Evolutionary conservation across 37 sponge, comb jelly and placozoan species (phyloP), one percentile per base, ranked within the genome.

Genomic region (Aplysina aerophoba): DNA sequence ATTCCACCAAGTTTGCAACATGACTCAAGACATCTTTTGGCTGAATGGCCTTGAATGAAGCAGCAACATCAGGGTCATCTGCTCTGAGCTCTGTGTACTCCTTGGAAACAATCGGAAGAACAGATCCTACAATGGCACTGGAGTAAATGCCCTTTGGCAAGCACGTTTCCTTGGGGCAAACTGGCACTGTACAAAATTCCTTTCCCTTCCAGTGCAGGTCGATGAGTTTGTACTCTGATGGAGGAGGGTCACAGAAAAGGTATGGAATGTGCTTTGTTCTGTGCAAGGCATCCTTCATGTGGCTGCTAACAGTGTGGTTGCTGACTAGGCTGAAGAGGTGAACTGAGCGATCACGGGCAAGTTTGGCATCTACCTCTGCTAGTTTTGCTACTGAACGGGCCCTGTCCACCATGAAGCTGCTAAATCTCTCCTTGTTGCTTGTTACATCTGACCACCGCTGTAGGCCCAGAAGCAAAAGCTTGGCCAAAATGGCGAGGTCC

Each of bases 371-470:
- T 54, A 25, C 24, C 15, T 44, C 37, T 24, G 22, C 22, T 27
- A 88, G 14, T 64, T 34, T 30, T 11, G 54, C 54, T 16, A 88
- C 80, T 17, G 80, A 36, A 0, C 15, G 4, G 0, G 84, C 84
- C 77, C 89, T 74, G 15, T 36, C 65, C 3, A 39, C 37, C 30
- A 88, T 13, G 5, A 83, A 83, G 0, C 24, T 8, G 27, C 0
- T 30, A 5, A 88, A 64, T 50, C 62, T 27, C 0, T 75, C 64
- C 20, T 17, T 15, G 35, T 78, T 27, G 39, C 22, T 11, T 17
- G 33, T 20, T 15, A 89, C 17, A 15, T 40, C 30, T 37, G 69
- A n/a, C 92, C 92, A 91, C 28, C 68, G 74, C 6, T 80, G 55
- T 34, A 91, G 19, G 2, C 92, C 92, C 12, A 80, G 17, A 25